Conservation (phyloP, 2,797 vertebrate genomes). For the Chloroceryle inda region DNA sequence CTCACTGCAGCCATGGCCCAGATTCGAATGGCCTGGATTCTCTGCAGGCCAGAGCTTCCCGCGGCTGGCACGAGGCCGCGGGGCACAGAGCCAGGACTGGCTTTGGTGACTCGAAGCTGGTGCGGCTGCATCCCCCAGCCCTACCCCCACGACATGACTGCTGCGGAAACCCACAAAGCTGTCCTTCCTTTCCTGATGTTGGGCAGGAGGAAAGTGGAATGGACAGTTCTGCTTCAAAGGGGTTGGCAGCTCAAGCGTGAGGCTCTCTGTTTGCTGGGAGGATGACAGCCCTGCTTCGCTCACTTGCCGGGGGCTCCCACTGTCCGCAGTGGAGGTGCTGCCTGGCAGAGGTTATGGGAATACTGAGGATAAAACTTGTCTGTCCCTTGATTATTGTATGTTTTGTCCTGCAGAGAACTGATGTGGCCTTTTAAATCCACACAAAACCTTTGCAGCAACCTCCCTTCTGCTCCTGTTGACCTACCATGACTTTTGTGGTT, state of each 20-base stretch:
- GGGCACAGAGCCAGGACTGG: background rate
- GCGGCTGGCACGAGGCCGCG: accelerated
- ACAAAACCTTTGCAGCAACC: background rate
- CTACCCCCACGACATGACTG: accelerated
- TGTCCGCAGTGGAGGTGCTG: accelerated
- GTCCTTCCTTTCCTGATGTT: background rate
- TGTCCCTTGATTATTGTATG: background rate
- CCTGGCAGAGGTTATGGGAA: accelerated
- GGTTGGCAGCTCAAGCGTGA: accelerated
- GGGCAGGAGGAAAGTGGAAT: background rate
- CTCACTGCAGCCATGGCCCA: background rate
- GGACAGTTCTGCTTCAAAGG: background rate
- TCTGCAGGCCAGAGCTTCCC: background rate
- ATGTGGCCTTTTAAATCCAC: background rate
- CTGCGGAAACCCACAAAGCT: background rate
- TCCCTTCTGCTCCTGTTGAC: background rate
- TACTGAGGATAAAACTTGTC: background rate
- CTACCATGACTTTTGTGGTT: background rate
- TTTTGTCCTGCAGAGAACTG: background rate
- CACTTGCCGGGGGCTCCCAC: accelerated
- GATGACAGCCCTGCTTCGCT: accelerated
- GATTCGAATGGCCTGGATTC: background rate
- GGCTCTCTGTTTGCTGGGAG: background rate
- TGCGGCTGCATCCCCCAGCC: background rate
- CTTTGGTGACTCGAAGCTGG: background rate